These are phyloP conservation scores for Mus caroli DNA, from an alignment of 2,797 vertebrate genomes.

Conservation along the genomic window DNA sequence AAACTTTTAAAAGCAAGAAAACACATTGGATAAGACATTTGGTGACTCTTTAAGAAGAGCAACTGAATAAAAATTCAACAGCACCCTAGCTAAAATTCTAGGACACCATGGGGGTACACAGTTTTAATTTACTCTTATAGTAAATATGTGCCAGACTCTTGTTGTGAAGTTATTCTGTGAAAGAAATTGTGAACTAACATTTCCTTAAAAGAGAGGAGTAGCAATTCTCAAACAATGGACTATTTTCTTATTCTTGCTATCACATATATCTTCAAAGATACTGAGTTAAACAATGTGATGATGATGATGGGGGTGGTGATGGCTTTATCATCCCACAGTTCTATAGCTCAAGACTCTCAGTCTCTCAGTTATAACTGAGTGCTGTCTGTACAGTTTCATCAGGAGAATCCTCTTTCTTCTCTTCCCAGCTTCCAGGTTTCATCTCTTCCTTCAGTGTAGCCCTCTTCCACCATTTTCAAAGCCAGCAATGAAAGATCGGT, in stretches of 20 bases:
- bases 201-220: neutral
- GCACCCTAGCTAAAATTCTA: neutral
- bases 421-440: neutral
- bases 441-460: neutral
- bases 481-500: neutral
- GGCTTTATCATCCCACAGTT: neutral
- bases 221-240: neutral
- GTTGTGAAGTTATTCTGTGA: neutral
- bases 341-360: neutral
- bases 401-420: neutral
- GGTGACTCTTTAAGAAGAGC: neutral
- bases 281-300: neutral
- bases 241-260: neutral
- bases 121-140: neutral
- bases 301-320: neutral
- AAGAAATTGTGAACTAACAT: neutral
- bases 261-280: neutral
- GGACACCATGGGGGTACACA: too few relatives aligned
- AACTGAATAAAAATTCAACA: neutral
- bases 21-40: neutral
- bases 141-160: neutral
- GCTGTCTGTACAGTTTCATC: neutral
- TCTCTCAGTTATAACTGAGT: neutral
- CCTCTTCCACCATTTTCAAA: neutral
- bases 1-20: neutral